phyloP scores from a whole-genome alignment of 1,140 invertebrate species.

The Apis laboriosa region DNA sequence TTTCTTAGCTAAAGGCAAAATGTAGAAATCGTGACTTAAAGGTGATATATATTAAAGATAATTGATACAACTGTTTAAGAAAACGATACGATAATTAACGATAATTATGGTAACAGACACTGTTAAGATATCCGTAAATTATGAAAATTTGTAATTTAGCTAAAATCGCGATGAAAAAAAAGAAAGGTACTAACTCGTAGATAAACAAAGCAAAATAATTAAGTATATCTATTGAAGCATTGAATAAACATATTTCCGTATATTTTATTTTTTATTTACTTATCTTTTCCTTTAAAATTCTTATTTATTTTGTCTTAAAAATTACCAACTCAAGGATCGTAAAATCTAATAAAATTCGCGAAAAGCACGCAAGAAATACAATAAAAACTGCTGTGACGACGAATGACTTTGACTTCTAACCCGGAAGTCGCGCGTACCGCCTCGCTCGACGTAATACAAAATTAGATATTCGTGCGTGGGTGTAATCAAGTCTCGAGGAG shows the following conservation, averaged over 20 bases:
- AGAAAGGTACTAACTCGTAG: neutral
- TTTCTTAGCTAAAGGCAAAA: too few relatives aligned
- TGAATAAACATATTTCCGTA: too few relatives aligned
- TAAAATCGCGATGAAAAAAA: too few relatives aligned
- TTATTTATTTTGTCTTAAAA: too few relatives aligned
- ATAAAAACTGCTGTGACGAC: neutral
- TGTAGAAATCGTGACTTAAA: too few relatives aligned
- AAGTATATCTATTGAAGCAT: too few relatives aligned
- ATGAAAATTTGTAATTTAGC: neutral
- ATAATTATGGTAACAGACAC: neutral
- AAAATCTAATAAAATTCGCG: neutral
- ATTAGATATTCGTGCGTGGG: conserved; percentile 33
- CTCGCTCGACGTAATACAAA: conserved; percentile 48
- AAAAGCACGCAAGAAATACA: neutral
- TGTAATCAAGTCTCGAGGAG: conserved; percentile 13
- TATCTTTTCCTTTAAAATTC: too few relatives aligned
- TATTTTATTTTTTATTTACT: too few relatives aligned
- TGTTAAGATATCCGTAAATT: too few relatives aligned
- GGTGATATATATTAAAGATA: too few relatives aligned
- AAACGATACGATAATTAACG: neutral
- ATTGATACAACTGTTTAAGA: neutral
- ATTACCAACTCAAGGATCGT: neutral
- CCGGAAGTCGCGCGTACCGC: conserved; percentile 52
- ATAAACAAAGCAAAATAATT: too few relatives aligned
- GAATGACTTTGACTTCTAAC: conserved; percentile 50